phyloP scores from a whole-genome alignment of 1,140 invertebrate species.

The Diuraphis noxia region DNA sequence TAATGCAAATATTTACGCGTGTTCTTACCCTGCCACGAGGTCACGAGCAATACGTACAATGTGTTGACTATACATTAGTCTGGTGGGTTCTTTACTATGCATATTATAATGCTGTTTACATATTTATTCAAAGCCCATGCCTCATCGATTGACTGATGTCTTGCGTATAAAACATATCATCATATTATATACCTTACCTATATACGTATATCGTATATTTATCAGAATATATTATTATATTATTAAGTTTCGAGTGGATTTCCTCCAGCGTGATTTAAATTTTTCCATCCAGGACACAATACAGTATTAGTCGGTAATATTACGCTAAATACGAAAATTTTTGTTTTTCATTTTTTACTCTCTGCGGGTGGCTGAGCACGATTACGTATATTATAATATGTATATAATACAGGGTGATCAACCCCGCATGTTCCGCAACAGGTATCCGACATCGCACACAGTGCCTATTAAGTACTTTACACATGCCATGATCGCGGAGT shows the following conservation, averaged over 20 bases:
- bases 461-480: neutral
- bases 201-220: neutral
- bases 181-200: neutral
- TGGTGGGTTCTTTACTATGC: conserved; percentile 6
- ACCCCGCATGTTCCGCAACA: conserved; percentile 50
- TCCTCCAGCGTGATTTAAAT: neutral
- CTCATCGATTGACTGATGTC: too few species aligned
- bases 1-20: neutral
- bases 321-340: neutral
- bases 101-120: neutral
- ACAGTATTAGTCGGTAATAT: neutral
- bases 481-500: neutral
- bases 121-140: neutral
- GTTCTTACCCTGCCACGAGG: neutral
- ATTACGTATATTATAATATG: neutral
- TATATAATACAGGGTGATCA: conserved; percentile 12
- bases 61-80: neutral
- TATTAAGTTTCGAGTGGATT: neutral
- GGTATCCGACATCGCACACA: neutral
- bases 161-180: neutral
- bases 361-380: neutral
- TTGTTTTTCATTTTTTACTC: neutral
- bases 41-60: neutral
- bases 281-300: neutral
- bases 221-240: neutral